A percentile compares a stretch with the other conserved stretches of the same genome.
phyloP scores from a whole-genome alignment of 2,888 invertebrate genomes.

The Pasiphila rectangulata region DNA sequence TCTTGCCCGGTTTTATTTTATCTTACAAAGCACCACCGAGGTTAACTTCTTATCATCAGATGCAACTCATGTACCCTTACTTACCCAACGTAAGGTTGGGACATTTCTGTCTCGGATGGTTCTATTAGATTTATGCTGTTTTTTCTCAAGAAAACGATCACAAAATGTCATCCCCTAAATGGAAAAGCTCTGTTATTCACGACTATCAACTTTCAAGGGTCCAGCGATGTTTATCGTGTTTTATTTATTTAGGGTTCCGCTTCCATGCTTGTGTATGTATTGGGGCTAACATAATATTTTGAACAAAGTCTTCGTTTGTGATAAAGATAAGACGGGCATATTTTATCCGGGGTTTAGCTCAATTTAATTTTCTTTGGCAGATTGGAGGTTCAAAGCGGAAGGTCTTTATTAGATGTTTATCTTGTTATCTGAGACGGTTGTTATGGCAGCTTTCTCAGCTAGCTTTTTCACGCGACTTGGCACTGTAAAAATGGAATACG shows the following conservation, averaged over 20 bases:
- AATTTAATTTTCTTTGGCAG: conserved; percentile 23
- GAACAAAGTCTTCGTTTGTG: conserved; percentile 19
- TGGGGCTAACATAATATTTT: conserved; percentile 26
- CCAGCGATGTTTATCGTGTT: conserved; percentile 31
- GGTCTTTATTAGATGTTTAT: conserved; percentile 17
- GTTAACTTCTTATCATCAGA: no score
- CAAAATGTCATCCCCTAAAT: conserved; percentile 9
- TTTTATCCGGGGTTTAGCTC: conserved; percentile 15
- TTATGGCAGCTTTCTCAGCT: background rate
- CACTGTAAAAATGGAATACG: no score
- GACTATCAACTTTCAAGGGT: conserved; percentile 29
- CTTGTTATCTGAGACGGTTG: conserved; percentile 1
- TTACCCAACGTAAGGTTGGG: no score
- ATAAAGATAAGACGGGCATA: conserved; percentile 14
- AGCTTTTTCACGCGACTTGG: no score
- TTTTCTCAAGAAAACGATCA: conserved; percentile 7
- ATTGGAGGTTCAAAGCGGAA: conserved; percentile 17
- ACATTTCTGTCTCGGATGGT: no score
- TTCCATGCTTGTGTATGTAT: conserved; percentile 32
- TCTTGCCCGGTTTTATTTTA: no score
- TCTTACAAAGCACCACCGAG: no score
- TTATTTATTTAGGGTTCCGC: conserved; percentile 33
- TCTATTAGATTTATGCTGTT: background rate
- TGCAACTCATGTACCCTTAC: no score
- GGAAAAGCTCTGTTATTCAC: conserved; percentile 25